These are phyloP conservation scores for Heliconius charithonia DNA, from an alignment of 2,888 invertebrate genomes.

Conservation along the genomic window DNA sequence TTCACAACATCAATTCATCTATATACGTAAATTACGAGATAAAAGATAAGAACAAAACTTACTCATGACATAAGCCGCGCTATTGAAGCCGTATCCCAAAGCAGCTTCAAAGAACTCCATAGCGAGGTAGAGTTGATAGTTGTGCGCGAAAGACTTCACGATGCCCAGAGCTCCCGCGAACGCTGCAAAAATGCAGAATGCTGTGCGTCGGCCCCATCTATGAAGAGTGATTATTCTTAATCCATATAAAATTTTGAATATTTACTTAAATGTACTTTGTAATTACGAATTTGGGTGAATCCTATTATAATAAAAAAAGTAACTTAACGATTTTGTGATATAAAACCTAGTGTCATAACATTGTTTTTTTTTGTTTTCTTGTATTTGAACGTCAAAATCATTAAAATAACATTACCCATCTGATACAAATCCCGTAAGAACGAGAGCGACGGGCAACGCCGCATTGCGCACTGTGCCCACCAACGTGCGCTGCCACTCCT, in stretches of 20 bases:
- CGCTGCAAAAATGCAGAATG: slow-evolving; percentile 78
- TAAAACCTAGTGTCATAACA: background rate
- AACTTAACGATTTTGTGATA: no score
- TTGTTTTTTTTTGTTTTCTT: background rate
- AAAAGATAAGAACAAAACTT: slow-evolving; percentile 15
- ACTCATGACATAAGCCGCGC: slow-evolving; percentile 80
- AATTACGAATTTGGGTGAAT: background rate
- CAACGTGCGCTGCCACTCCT: slow-evolving; percentile 88
- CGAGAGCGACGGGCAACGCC: slow-evolving; percentile 87
- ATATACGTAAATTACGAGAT: background rate
- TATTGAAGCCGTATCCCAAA: slow-evolving; percentile 83
- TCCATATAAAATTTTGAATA: background rate
- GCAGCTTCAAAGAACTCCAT: slow-evolving; percentile 84
- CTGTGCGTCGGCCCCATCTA: slow-evolving; percentile 82
- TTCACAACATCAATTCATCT: background rate
- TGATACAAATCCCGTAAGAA: slow-evolving; percentile 87
- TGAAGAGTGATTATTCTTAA: background rate
- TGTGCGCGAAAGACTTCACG: slow-evolving; percentile 79
- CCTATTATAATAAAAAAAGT: no score
- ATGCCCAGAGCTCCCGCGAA: slow-evolving; percentile 79
- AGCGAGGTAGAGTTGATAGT: slow-evolving; percentile 81
- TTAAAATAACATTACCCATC: slow-evolving; percentile 76
- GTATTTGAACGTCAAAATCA: background rate
- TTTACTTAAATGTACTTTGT: background rate
- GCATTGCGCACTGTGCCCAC: slow-evolving; percentile 89